A percentile compares a stretch with the other conserved stretches of the same genome.
These are phyloP conservation scores for Tauraco hartlaubi DNA, from an alignment of 2,797 vertebrate genomes.

Conservation along the genomic window DNA sequence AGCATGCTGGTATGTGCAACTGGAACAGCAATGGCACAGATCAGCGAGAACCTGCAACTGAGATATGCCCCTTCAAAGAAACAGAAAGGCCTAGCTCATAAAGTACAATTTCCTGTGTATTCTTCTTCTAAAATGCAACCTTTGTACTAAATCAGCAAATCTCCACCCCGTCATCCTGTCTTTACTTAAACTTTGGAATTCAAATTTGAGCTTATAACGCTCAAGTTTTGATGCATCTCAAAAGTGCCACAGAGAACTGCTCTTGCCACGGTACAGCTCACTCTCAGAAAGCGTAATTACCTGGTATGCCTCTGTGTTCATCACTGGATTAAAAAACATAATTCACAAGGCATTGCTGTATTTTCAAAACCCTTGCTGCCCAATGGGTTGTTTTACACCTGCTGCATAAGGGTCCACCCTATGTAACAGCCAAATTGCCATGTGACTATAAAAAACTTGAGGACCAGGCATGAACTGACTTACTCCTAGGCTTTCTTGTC, in stretches of 20 bases:
- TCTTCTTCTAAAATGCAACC: not conserved
- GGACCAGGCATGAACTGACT: not conserved
- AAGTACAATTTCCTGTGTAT: not conserved
- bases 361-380: not conserved
- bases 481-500: not conserved
- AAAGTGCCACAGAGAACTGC: not conserved
- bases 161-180: not conserved
- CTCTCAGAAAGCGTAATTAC: not conserved
- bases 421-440: not conserved
- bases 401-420: not conserved
- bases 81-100: not conserved
- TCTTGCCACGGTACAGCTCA: not conserved
- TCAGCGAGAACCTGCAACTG: accelerated
- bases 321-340: not conserved
- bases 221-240: not conserved
- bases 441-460: not conserved
- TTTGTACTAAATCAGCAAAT: not conserved
- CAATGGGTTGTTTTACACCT: not conserved
- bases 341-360: not conserved
- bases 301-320: not conserved
- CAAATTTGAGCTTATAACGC: not conserved
- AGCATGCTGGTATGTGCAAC: not conserved
- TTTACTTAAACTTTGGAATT: not conserved
- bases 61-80: not conserved
- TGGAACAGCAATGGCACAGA: not conserved